Percentiles rank a stretch among this genome's conserved stretches.
Conservation (phyloP, 2,797 vertebrate species). For the Halcyon chelicuti region DNA sequence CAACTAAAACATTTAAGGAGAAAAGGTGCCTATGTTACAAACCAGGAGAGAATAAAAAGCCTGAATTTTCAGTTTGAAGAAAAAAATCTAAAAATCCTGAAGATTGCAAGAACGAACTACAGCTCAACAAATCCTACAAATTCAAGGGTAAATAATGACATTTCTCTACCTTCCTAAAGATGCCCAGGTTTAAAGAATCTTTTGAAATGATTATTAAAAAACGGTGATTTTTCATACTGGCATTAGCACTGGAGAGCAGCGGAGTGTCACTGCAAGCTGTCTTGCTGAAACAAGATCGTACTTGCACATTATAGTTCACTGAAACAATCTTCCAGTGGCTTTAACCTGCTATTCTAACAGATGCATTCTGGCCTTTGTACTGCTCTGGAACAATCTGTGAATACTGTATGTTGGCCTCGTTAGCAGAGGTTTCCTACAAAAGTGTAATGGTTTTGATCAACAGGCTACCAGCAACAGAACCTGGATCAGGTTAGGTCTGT, state of each 20-base stretch:
- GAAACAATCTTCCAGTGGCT: background rate
- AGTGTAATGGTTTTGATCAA: background rate
- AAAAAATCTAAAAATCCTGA: background rate
- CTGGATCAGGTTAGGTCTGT: background rate
- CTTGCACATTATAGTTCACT: background rate
- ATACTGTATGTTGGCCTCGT: background rate
- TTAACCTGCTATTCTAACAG: background rate
- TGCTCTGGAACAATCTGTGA: background rate
- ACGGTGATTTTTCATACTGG: background rate
- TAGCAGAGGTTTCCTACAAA: constrained; percentile 8
- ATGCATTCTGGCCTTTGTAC: background rate
- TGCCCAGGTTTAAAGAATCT: background rate
- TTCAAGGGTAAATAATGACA: background rate
- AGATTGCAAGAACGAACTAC: background rate
- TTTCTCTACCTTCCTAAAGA: background rate
- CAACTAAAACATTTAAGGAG: background rate
- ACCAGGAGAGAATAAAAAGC: background rate
- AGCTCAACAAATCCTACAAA: background rate
- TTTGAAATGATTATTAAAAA: background rate
- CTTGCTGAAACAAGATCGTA: background rate
- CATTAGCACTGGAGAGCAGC: background rate
- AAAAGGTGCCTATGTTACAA: background rate
- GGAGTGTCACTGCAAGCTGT: background rate
- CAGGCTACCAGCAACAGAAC: background rate
- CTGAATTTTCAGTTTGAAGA: background rate